A percentile compares a stretch with the other conserved stretches of the same genome.
These are phyloP conservation scores for Lithobates pipiens DNA, from an alignment of 2,797 vertebrate genomes.

Conservation along the genomic window DNA sequence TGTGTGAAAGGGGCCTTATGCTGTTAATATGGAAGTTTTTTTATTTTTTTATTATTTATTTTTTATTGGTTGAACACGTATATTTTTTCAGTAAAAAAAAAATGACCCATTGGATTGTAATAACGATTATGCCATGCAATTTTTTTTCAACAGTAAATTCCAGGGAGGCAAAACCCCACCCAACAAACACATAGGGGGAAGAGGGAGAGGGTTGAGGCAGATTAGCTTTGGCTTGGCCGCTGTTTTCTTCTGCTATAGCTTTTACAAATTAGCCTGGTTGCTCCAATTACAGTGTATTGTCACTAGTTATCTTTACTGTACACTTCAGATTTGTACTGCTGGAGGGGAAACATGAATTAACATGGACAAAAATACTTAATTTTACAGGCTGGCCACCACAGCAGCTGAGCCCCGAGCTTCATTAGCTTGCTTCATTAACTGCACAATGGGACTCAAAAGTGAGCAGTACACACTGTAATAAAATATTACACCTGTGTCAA, in stretches of 20 bases:
- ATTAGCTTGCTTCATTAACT: conserved; percentile 1
- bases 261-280: neutral
- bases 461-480: neutral
- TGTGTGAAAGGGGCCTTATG: no score
- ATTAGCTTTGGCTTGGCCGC: neutral
- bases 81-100: no score
- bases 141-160: neutral
- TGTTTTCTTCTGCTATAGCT: neutral
- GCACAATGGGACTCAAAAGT: neutral
- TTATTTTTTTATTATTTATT: no score
- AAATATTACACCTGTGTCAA: neutral
- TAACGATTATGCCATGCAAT: neutral
- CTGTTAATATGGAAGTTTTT: no score
- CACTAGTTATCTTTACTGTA: neutral
- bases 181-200: neutral
- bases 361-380: neutral
- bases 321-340: neutral
- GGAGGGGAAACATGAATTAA: neutral
- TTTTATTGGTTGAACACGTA: no score
- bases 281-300: neutral
- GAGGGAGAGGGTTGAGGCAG: neutral
- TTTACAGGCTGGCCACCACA: neutral
- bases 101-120: no score
- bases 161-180: neutral
- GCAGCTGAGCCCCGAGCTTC: neutral